Evolutionary conservation across 2,888 invertebrate genomes (phyloP).

Genomic region (Acrobasis repandana): DNA sequence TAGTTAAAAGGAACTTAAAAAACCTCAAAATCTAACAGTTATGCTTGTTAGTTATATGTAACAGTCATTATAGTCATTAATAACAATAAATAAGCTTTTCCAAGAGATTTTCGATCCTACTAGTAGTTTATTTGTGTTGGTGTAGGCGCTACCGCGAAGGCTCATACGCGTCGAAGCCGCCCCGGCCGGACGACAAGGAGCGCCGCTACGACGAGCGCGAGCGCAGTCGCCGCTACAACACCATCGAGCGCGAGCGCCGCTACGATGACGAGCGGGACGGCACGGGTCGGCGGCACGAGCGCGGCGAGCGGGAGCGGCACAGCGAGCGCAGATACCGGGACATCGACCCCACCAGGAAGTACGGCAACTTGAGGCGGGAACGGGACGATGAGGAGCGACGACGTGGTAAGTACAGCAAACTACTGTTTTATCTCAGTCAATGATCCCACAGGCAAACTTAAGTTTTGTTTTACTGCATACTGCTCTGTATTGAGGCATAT

Average conservation of each 20-base stretch:
- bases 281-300: conserved; percentile 32
- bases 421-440: background rate
- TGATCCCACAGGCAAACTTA: background rate
- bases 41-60: too few species aligned
- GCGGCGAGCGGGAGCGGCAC: conserved; percentile 40
- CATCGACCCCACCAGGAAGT: conserved; percentile 64
- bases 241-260: conserved; percentile 61
- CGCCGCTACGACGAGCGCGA: conserved; percentile 60
- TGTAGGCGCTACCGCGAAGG: conserved; percentile 77
- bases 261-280: conserved; percentile 50
- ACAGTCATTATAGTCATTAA: too few species aligned
- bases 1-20: too few species aligned
- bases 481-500: background rate
- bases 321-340: conserved; percentile 61
- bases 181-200: conserved; percentile 66
- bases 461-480: background rate
- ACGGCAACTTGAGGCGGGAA: conserved; percentile 57
- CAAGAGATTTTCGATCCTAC: background rate
- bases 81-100: background rate
- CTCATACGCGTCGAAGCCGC: conserved; percentile 70
- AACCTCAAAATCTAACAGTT: too few species aligned
- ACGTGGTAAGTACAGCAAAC: conserved; percentile 44
- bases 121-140: background rate
- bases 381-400: conserved; percentile 60
- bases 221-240: conserved; percentile 51